Evolutionary conservation across 2,113 vertebrate genomes (phyloP).

Genomic region (Nipponia nippon): DNA sequence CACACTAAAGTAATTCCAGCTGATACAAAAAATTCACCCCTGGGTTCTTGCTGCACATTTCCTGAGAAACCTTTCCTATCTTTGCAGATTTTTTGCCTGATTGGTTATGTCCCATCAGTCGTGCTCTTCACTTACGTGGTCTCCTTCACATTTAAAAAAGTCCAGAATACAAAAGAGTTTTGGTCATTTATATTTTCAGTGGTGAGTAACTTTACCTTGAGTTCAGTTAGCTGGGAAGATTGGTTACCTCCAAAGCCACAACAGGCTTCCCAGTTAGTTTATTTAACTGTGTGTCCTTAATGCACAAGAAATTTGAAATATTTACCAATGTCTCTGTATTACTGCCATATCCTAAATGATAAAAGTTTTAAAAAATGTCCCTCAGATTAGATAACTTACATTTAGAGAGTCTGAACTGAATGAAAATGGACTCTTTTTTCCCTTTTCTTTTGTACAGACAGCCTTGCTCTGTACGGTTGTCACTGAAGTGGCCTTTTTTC

Average conservation of each 20-base stretch:
- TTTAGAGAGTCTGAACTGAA: neutral
- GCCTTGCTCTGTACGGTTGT: constrained; percentile 71
- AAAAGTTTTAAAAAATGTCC: neutral
- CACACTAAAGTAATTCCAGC: neutral
- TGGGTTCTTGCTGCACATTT: neutral
- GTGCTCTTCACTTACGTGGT: constrained; percentile 91
- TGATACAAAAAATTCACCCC: neutral
- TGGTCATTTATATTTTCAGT: constrained; percentile 93
- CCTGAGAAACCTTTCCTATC: neutral
- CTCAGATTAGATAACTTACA: rapidly evolving
- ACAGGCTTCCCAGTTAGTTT: neutral
- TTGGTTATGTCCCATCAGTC: constrained; percentile 88
- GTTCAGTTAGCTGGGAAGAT: neutral
- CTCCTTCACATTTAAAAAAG: constrained; percentile 87
- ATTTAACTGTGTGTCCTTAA: neutral
- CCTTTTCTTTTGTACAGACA: constrained; percentile 50
- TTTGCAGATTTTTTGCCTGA: constrained; percentile 84
- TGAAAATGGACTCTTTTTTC: neutral
- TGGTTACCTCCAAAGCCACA: neutral
- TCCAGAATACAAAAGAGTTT: constrained; percentile 92
- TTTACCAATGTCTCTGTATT: neutral
- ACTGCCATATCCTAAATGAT: neutral
- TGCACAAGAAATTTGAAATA: neutral
- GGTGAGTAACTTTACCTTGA: constrained; percentile 75
- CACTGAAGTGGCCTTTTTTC: constrained; percentile 79